Evolutionary conservation across 2,888 invertebrate genomes (phyloP), one percentile per base, ranked within the genome.

Genomic region (Heliconius cydno): DNA sequence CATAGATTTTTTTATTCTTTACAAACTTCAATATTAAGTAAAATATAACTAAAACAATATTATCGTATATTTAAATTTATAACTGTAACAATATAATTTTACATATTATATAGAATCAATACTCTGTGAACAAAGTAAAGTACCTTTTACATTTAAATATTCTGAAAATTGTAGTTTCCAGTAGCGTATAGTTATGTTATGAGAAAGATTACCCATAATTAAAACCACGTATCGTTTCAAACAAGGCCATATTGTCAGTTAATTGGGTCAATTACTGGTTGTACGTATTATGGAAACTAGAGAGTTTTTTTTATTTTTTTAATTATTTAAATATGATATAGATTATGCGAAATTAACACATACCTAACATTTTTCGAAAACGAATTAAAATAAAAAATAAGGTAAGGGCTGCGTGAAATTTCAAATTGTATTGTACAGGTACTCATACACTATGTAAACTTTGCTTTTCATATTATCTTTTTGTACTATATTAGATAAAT

Each of bases 241-340:
- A 84, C 83, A 84, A 82, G 77, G 77, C 52, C 76, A 81, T 76
- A 80, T 81, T 84, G 83, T 84, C 68, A 75, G 65, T 46, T 67
- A 84, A 79, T 80, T 78, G 68, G 81, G 81, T 80, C 76, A 78
- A 77, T 76, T 28, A 76, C 68, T 80, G 60, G 67, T 67, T 74
- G 65, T 66, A 70, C n/a, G 72, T 74, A 74, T 57, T 57, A 79
- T n/a, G 34, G 78, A 67, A 78, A 19, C 75, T 30, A 72, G 19
- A 25, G 25, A 28, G 68, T 22, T 68, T 68, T 22, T 68, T 68
- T 68, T 38, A 28, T 28, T 28, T 28, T n/a, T n/a, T 68, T 25
- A 7, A 25, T 25, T 41, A 41, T 41, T 15, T 41, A 25, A 34
- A 34, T 34, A 65, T 25, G 3, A 65, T 38, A 38, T 41, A 1